Evolutionary conservation across 2,797 vertebrate species (phyloP).

Genomic region (Clarias platycephalus): DNA sequence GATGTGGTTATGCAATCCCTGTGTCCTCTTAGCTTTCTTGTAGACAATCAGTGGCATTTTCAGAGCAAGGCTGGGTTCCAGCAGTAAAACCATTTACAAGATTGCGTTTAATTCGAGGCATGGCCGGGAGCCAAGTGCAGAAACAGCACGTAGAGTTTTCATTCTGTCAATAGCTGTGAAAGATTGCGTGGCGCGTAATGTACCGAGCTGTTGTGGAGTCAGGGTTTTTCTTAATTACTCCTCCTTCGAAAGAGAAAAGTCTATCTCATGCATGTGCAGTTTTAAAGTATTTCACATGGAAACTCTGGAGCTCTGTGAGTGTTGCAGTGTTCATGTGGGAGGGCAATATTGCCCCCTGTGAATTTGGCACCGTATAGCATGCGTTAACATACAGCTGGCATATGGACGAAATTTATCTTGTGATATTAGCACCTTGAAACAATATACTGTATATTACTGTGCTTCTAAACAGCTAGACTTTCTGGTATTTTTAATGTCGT

Average conservation of each 20-base stretch:
- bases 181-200: constrained; percentile 28
- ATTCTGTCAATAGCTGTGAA: constrained; percentile 18
- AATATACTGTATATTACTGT: not conserved
- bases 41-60: constrained; percentile 32
- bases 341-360: not conserved
- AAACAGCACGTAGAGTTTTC: constrained; percentile 33
- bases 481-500: no score
- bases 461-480: no score
- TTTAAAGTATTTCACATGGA: not conserved
- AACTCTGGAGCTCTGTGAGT: not conserved
- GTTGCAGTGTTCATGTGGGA: not conserved
- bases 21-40: constrained; percentile 32
- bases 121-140: constrained; percentile 26
- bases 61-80: constrained; percentile 15
- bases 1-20: constrained; percentile 37
- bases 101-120: constrained; percentile 38
- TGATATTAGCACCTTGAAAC: not conserved
- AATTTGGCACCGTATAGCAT: not conserved
- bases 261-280: not conserved
- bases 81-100: constrained; percentile 32
- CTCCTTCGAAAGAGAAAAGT: not conserved
- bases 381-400: not conserved
- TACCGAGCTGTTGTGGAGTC: constrained; percentile 32
- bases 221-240: constrained; percentile 34
- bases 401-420: not conserved